Evolutionary conservation across 2,113 vertebrate genomes (phyloP).

Genomic region (Pantherophis guttatus): DNA sequence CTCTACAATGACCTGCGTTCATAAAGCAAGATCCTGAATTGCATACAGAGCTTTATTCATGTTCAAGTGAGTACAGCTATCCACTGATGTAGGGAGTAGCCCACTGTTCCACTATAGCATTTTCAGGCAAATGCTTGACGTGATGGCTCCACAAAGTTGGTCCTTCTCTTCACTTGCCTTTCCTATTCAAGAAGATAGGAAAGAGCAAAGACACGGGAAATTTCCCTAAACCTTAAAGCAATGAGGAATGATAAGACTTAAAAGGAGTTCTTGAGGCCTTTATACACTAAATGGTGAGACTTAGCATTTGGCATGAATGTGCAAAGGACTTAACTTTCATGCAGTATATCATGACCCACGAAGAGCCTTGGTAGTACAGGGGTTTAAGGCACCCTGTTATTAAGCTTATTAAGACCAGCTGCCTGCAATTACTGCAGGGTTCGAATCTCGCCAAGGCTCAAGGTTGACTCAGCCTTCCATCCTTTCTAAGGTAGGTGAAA

Average conservation of each 20-base stretch:
- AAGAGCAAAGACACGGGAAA: neutral
- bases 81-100: neutral
- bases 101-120: neutral
- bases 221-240: neutral
- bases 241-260: neutral
- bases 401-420: too few relatives aligned
- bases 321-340: too few relatives aligned
- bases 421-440: too few relatives aligned
- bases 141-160: neutral
- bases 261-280: neutral
- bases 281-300: neutral
- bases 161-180: neutral
- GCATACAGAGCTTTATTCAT: neutral
- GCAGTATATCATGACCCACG: neutral
- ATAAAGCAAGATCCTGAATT: neutral
- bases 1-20: neutral
- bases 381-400: too few relatives aligned
- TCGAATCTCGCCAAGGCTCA: too few relatives aligned
- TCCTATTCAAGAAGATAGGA: neutral
- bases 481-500: too few relatives aligned
- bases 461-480: too few relatives aligned
- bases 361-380: too few relatives aligned
- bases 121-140: neutral
- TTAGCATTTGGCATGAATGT: neutral
- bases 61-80: neutral